Conservation (phyloP, 2,113 vertebrate genomes). For the Pipa parva region DNA sequence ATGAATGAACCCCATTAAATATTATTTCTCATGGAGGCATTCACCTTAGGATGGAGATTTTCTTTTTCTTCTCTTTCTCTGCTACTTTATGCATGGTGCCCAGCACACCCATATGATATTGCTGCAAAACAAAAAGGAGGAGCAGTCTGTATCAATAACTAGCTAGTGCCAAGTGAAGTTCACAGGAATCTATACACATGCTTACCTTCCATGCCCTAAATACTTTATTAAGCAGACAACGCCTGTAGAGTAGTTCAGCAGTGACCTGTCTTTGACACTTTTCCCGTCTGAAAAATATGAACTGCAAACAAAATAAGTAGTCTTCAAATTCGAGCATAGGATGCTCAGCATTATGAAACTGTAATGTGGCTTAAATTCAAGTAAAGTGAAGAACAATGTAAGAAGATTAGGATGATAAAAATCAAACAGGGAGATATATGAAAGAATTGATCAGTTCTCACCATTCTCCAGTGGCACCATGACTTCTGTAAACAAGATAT, state of each 20-base stretch:
- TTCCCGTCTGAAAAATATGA: constrained; percentile 43
- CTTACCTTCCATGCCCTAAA: constrained; percentile 69
- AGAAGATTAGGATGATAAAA: too few relatives aligned
- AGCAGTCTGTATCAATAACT: neutral
- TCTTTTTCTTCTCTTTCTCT: constrained; percentile 48
- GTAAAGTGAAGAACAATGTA: too few relatives aligned
- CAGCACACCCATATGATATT: constrained; percentile 47
- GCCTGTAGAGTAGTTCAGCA: constrained; percentile 57
- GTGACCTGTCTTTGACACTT: constrained; percentile 57
- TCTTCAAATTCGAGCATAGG: too few relatives aligned
- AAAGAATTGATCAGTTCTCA: constrained; percentile 54
- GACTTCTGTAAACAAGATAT: constrained; percentile 46
- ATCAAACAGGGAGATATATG: too few relatives aligned
- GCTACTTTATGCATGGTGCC: constrained; percentile 50
- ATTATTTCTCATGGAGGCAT: too few relatives aligned
- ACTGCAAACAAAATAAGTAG: constrained; percentile 42
- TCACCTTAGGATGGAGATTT: constrained; percentile 54
- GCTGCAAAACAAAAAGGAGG: constrained; percentile 48
- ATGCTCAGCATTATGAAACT: too few relatives aligned
- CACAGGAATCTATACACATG: too few relatives aligned
- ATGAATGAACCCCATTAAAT: too few relatives aligned
- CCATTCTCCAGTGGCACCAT: constrained; percentile 66
- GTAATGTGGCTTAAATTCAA: too few relatives aligned
- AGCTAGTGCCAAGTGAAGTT: too few relatives aligned
- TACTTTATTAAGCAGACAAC: constrained; percentile 50